Percentiles rank a stretch among this genome's conserved stretches.
These are phyloP conservation scores for Drosophila athabasca DNA, from an alignment of 1,140 invertebrate species.

Conservation along the genomic window DNA sequence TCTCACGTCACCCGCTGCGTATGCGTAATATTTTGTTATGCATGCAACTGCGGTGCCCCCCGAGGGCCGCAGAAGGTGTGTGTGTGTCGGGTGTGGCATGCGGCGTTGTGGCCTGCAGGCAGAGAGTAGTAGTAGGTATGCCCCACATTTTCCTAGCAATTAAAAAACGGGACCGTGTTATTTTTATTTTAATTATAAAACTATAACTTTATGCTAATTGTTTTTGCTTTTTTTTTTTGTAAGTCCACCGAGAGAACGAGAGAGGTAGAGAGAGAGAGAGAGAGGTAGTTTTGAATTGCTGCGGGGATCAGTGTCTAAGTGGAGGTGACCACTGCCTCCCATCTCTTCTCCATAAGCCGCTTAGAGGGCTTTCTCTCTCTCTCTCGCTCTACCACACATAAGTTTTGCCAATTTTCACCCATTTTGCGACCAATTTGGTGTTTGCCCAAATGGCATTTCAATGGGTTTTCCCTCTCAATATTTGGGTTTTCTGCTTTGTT, in stretches of 20 bases:
- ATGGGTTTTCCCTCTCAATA: constrained; percentile 14
- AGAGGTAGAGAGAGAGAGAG: too few relatives aligned
- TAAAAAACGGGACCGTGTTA: constrained; percentile 49
- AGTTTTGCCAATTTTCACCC: constrained; percentile 15
- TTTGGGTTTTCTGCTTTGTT: constrained; percentile 3
- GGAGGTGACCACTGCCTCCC: neutral
- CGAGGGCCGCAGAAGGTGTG: constrained; percentile 13
- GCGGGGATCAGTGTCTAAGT: constrained; percentile 9
- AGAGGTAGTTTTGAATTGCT: neutral
- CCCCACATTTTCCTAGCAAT: constrained; percentile 58
- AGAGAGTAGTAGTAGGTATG: neutral
- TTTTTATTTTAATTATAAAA: constrained; percentile 72
- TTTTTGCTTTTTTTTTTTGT: constrained; percentile 4
- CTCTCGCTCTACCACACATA: neutral
- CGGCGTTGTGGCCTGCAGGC: constrained; percentile 5
- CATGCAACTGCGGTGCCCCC: constrained; percentile 43
- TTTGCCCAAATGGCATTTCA: constrained; percentile 11
- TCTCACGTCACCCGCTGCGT: constrained; percentile 51
- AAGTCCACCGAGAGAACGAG: neutral
- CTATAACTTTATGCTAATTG: constrained; percentile 64
- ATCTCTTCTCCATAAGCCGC: constrained; percentile 20
- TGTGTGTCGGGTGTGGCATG: constrained; percentile 16
- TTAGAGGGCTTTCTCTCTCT: constrained; percentile 20
- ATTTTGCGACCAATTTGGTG: neutral
- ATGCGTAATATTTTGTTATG: constrained; percentile 74